Conservation (phyloP, 2,888 invertebrate genomes). For the Smittia aterrima region DNA sequence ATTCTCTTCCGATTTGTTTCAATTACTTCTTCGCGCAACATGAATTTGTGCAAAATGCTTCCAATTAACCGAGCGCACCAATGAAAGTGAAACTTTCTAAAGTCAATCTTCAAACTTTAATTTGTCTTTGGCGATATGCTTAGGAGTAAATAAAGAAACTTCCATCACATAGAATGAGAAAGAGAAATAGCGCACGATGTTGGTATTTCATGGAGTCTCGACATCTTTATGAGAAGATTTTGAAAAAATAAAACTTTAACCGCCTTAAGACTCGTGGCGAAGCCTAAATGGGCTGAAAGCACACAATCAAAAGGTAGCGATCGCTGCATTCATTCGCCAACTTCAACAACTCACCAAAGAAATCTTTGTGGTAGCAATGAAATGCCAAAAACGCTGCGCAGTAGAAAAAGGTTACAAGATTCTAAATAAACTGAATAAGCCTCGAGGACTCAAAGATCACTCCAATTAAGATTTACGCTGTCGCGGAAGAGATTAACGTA, state of each 20-base stretch:
- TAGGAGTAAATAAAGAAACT: neutral
- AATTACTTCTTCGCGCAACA: neutral
- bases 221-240: neutral
- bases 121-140: neutral
- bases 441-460: neutral
- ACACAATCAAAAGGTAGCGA: neutral
- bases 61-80: constrained; percentile 1
- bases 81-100: constrained; percentile 2
- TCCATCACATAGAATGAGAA: neutral
- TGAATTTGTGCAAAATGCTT: neutral
- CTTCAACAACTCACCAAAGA: no score
- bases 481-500: constrained; percentile 20
- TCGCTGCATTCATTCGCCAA: neutral
- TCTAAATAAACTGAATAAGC: neutral
- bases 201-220: constrained; percentile 3
- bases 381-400: neutral
- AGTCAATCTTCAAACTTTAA: neutral
- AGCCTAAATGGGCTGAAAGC: neutral
- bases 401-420: constrained; percentile 4
- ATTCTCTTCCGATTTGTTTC: neutral
- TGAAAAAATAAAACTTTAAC: neutral
- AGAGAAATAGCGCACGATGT: neutral
- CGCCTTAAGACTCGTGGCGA: neutral
- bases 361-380: no score
- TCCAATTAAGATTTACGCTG: neutral